phyloP scores from a whole-genome alignment of 1,140 invertebrate genomes.

The Euglossa dilemma region DNA sequence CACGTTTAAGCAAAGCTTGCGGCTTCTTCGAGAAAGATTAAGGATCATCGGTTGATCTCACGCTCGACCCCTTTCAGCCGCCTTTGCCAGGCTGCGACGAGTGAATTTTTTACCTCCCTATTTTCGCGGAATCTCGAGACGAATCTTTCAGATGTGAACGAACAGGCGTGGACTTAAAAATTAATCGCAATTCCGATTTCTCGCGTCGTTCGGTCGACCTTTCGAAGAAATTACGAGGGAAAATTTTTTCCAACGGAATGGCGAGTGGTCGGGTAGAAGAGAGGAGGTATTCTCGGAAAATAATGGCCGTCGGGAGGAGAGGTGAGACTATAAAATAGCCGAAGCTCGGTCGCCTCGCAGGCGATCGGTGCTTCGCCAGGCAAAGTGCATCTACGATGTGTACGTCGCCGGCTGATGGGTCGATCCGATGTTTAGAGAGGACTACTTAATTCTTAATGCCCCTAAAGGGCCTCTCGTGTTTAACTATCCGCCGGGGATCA shows the following conservation, averaged over 20 bases:
- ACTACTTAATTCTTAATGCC: conserved; percentile 56
- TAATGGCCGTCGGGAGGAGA: neutral
- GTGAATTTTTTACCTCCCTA: neutral
- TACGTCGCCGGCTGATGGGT: conserved; percentile 29
- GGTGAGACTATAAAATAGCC: neutral
- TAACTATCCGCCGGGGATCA: conserved; percentile 30
- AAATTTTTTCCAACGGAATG: too few relatives aligned
- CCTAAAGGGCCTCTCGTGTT: conserved; percentile 42
- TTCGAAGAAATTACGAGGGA: too few relatives aligned
- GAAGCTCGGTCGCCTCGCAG: neutral
- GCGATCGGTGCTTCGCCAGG: neutral
- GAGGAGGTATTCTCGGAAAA: neutral
- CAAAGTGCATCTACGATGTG: conserved; percentile 35
- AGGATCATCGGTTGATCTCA: neutral
- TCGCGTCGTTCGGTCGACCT: too few relatives aligned
- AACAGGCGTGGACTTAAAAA: too few relatives aligned
- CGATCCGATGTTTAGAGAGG: conserved; percentile 49
- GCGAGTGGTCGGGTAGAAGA: too few relatives aligned
- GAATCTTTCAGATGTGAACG: too few relatives aligned
- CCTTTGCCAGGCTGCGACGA: neutral
- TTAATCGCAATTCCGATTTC: too few relatives aligned
- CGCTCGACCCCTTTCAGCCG: conserved; percentile 9
- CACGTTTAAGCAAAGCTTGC: neutral
- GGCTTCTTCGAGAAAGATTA: conserved; percentile 1
- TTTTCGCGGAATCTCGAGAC: too few relatives aligned